Evolutionary conservation across 2,113 vertebrate genomes (phyloP).

Genomic region (Melanostigma gelatinosum): DNA sequence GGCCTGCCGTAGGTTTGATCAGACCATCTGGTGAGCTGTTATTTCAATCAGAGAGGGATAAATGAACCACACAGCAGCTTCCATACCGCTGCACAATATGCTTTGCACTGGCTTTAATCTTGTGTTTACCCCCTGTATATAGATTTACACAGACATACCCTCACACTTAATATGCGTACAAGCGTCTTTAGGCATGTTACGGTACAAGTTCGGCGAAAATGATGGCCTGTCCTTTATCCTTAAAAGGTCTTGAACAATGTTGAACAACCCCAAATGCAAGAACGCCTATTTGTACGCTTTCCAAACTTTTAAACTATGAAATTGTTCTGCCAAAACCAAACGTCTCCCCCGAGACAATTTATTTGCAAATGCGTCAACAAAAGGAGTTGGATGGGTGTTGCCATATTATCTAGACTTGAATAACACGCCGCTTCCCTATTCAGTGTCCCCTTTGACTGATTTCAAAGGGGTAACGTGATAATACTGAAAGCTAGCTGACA

Average conservation of each 20-base stretch:
- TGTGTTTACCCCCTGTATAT: not conserved
- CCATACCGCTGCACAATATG: constrained; percentile 25
- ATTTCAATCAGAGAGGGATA: constrained; percentile 44
- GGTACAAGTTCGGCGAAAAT: not conserved
- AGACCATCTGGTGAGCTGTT: constrained; percentile 62
- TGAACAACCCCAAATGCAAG: not conserved
- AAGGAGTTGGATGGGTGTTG: constrained; percentile 74
- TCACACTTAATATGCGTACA: not conserved
- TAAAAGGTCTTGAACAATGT: not conserved
- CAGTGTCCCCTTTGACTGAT: constrained; percentile 59
- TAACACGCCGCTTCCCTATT: constrained; percentile 64
- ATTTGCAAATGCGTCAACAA: constrained; percentile 66
- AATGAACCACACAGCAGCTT: constrained; percentile 19
- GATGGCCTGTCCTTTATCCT: not conserved
- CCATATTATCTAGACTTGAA: constrained; percentile 70
- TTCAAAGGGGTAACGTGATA: constrained; percentile 80
- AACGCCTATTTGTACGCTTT: not conserved
- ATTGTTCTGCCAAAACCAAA: constrained; percentile 12
- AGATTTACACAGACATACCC: not conserved
- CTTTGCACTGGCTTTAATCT: constrained; percentile 13
- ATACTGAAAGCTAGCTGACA: constrained; percentile 70
- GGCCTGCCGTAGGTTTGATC: constrained; percentile 39
- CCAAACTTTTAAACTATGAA: constrained; percentile 12
- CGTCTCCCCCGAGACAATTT: constrained; percentile 28
- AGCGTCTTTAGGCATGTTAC: not conserved